These are phyloP conservation scores for Macrophya alboannulata DNA, from an alignment of 2,888 invertebrate genomes.

Conservation along the genomic window DNA sequence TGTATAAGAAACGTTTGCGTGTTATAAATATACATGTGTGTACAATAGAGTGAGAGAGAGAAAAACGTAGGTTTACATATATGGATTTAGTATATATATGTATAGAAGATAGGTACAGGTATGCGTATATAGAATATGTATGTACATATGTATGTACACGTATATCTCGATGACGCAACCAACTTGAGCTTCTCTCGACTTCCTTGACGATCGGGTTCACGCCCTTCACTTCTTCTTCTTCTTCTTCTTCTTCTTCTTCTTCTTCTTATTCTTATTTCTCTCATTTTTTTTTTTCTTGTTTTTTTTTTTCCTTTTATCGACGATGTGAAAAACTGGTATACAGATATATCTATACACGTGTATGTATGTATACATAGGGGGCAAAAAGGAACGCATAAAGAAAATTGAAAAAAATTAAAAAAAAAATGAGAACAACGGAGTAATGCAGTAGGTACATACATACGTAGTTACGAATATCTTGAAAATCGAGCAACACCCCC, in stretches of 20 bases:
- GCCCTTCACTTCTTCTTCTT: constrained; percentile 20
- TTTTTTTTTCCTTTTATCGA: background rate
- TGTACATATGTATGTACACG: background rate
- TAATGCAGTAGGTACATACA: too few relatives aligned
- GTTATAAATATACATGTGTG: too few relatives aligned
- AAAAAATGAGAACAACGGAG: background rate
- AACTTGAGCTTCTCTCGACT: constrained; percentile 5
- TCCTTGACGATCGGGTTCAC: constrained; percentile 50
- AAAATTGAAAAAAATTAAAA: background rate
- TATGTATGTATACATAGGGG: constrained; percentile 2
- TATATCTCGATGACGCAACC: constrained; percentile 4
- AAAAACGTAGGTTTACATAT: background rate
- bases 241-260: constrained; percentile 9
- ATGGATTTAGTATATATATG: too few relatives aligned
- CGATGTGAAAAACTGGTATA: constrained; percentile 17
- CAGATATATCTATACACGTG: background rate
- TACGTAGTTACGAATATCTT: too few relatives aligned
- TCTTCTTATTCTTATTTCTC: too few relatives aligned
- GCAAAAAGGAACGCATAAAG: background rate
- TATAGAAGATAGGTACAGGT: too few relatives aligned
- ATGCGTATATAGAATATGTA: too few relatives aligned
- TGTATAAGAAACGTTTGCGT: constrained; percentile 22
- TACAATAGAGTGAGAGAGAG: too few relatives aligned
- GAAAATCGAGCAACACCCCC: too few relatives aligned
- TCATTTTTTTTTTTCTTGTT: background rate